phyloP scores from a whole-genome alignment of 2,113 vertebrate species.

The Acanthisitta chloris region DNA sequence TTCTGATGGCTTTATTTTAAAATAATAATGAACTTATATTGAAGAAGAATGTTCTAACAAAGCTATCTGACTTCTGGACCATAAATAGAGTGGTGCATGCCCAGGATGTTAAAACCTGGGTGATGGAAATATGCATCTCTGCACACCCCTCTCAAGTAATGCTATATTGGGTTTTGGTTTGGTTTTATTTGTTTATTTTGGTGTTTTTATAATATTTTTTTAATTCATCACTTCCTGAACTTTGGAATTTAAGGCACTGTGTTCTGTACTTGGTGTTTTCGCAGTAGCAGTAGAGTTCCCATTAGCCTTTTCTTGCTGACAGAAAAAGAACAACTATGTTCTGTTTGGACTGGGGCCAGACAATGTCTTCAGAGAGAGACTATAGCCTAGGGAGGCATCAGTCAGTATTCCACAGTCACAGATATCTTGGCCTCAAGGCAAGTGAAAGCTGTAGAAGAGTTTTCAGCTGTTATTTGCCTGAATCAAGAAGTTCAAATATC shows the following conservation, averaged over 20 bases:
- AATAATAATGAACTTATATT: neutral
- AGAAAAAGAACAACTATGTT: neutral
- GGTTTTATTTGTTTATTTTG: neutral
- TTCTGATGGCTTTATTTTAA: neutral
- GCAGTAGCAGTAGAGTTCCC: neutral
- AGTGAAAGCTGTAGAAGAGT: neutral
- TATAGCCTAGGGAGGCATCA: neutral
- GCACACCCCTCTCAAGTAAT: neutral
- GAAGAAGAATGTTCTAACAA: neutral
- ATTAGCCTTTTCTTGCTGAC: neutral
- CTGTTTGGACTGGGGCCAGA: neutral
- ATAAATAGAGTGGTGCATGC: rapidly evolving
- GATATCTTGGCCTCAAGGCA: neutral
- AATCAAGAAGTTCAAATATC: neutral
- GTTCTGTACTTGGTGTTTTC: neutral
- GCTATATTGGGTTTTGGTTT: rapidly evolving
- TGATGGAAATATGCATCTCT: neutral
- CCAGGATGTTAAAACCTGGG: neutral
- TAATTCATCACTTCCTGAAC: neutral
- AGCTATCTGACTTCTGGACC: neutral
- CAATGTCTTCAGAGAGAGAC: neutral
- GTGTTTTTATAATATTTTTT: neutral
- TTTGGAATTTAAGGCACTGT: neutral
- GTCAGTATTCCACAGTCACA: neutral
- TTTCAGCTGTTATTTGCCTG: neutral